Conservation (phyloP, 2,888 invertebrate species). For the Dryobota labecula region DNA sequence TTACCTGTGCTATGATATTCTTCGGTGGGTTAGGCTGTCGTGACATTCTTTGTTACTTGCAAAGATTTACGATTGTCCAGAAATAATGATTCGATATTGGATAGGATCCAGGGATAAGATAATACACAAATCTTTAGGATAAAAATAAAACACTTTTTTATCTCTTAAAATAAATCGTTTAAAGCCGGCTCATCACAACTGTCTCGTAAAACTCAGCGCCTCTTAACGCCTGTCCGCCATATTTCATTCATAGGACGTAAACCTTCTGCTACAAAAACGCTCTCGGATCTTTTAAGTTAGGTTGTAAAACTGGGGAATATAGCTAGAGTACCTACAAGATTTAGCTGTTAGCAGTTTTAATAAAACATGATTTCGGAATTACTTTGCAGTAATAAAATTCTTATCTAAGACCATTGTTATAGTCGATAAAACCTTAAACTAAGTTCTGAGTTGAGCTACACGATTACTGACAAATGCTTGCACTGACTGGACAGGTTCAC, state of each 20-base stretch:
- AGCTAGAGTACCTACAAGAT: neutral
- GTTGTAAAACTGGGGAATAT: constrained; percentile 29
- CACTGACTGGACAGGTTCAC: too few species aligned
- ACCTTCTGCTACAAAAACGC: constrained; percentile 20
- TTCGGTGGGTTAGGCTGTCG: neutral
- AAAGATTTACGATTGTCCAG: neutral
- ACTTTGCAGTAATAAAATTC: neutral
- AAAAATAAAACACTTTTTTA: constrained; percentile 3
- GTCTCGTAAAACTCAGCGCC: constrained; percentile 42
- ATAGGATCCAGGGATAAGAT: neutral
- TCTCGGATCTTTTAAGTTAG: constrained; percentile 22
- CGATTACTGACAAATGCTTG: too few species aligned
- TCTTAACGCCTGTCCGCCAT: constrained; percentile 27
- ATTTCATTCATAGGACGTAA: constrained; percentile 21
- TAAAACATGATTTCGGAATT: neutral
- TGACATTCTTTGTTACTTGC: neutral
- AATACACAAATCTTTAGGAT: neutral
- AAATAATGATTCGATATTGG: constrained; percentile 7
- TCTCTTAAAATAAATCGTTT: constrained; percentile 28
- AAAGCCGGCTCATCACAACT: constrained; percentile 22
- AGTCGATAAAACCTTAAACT: neutral
- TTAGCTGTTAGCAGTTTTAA: neutral
- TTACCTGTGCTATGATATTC: neutral
- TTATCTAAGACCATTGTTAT: neutral
- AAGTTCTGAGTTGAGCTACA: too few species aligned